Evolutionary conservation across 2,113 vertebrate genomes (phyloP).

Genomic region (Sterrhoptilus dennistouni): DNA sequence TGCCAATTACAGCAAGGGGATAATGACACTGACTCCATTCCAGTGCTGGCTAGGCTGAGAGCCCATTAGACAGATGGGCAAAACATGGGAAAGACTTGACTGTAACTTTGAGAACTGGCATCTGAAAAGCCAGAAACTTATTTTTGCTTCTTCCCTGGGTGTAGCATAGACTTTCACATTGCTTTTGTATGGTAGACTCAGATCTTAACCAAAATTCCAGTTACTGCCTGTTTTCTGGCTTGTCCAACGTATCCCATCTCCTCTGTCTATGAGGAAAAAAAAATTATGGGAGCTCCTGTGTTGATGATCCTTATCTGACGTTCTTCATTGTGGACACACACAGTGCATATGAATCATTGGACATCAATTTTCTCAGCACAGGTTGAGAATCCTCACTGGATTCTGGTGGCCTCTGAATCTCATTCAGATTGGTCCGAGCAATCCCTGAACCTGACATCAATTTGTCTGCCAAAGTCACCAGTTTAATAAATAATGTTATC

Average conservation of each 20-base stretch:
- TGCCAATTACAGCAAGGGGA: conserved; percentile 49
- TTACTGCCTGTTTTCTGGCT: neutral
- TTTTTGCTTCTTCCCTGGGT: neutral
- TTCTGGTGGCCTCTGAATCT: neutral
- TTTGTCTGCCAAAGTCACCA: neutral
- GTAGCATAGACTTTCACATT: neutral
- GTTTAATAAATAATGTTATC: neutral
- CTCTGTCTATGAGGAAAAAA: neutral
- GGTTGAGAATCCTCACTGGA: neutral
- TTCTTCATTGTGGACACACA: neutral
- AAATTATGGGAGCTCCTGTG: neutral
- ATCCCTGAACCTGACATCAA: neutral
- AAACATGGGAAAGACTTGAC: neutral
- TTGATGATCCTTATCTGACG: neutral
- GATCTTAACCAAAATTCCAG: neutral
- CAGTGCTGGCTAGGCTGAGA: neutral
- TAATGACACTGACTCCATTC: conserved; percentile 40
- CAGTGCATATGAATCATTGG: neutral
- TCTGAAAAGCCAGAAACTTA: neutral
- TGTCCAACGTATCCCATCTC: neutral
- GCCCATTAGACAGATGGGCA: conserved; percentile 46
- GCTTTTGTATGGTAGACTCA: neutral
- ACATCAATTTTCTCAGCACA: neutral
- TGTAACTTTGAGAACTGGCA: neutral
- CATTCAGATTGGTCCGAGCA: neutral